Evolutionary conservation across 2,113 vertebrate species (phyloP).

Genomic region (Morphnarchus princeps): DNA sequence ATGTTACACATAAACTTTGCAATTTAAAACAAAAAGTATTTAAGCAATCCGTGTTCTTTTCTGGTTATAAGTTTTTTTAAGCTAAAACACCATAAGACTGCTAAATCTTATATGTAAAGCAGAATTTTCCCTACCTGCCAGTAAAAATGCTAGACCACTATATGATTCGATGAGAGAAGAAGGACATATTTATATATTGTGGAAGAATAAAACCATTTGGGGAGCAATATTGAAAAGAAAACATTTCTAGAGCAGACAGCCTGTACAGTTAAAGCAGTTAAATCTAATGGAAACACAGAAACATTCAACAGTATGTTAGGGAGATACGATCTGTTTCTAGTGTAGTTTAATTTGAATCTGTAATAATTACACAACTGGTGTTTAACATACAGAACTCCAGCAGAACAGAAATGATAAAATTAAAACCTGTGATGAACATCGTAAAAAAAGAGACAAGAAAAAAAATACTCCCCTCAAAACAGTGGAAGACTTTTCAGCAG

Average conservation of each 20-base stretch:
- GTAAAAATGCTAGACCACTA: background rate
- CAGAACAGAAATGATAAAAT: background rate
- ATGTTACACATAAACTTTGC: rapidly evolving
- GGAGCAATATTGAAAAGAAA: background rate
- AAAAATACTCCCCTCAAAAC: rapidly evolving
- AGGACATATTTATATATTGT: background rate
- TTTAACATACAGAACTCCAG: background rate
- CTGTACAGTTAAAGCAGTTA: background rate
- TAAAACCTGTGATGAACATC: background rate
- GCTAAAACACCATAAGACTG: background rate
- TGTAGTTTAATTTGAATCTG: background rate
- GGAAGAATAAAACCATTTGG: background rate
- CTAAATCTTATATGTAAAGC: background rate
- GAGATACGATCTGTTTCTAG: background rate
- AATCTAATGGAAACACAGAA: background rate
- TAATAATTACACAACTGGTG: background rate
- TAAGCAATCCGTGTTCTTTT: background rate
- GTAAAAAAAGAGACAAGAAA: background rate
- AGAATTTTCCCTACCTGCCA: background rate
- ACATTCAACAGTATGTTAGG: background rate
- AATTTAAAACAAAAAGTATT: background rate
- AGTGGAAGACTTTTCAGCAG: background rate
- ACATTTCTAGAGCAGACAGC: background rate
- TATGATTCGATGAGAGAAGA: background rate
- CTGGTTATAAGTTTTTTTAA: background rate